Evolutionary conservation across 2,797 vertebrate species (phyloP), one percentile per base, ranked within the genome.

Genomic region (Anabacerthia variegaticeps): DNA sequence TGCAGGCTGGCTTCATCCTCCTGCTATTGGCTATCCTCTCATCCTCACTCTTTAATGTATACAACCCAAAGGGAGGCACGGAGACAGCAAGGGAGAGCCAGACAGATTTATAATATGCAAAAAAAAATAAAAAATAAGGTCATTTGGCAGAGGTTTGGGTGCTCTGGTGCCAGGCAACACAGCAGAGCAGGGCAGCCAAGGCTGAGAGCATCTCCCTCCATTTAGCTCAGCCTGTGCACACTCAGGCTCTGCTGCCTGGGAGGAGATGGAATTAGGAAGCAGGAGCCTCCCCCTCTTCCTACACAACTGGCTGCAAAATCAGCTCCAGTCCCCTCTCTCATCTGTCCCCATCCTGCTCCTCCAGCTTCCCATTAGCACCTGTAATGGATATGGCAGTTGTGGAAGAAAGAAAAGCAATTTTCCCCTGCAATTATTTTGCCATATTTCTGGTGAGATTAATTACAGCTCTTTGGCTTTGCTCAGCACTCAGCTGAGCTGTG

Each of bases 101-200:
- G 88, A 56, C 67, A 41, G 63, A 51, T 83, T 86, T 52, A 18
- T 16, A 52, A 74, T 1, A 41, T 6, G 30, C 36, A 43, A 59
- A 80, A 54, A 36, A 46, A 44, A 44, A 44, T 20, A 22, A 79
- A 37, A 80, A 65, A 34, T 1, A 41, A 78, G 52, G 76, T 59
- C 21, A 51, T 71, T 75, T 92, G 86, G 93, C 94, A 71, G 27
- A 48, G 46, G 27, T 74, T 61, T 67, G 86, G 76, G 65, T 28
- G 83, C 68, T 48, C 52, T 1, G 1, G 52, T 86, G 92, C 80
- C 94, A 87, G 82, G 84, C 72, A 37, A 79, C 73, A 34, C 2
- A 1, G 76, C 71, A 43, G 55, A 77, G n/a, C 4, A 1, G 52
- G 46, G 58, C 58, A 76, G 81, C 63, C 90, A 56, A 24, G 1